phyloP scores from a whole-genome alignment of 1,140 invertebrate genomes.

The Bombus cullumanus region DNA sequence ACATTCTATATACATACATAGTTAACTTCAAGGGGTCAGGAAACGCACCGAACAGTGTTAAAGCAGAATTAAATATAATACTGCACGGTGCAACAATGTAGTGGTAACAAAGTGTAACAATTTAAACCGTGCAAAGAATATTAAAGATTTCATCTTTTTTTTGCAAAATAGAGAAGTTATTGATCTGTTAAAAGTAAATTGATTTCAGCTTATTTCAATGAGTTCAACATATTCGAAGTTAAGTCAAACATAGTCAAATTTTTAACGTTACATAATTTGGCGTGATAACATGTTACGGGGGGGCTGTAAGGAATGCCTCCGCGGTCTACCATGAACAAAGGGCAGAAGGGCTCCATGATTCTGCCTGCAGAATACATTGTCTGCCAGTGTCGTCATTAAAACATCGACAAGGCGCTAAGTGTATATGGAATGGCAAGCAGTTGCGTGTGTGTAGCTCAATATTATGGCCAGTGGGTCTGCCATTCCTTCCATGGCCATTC shows the following conservation, averaged over 20 bases:
- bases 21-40: no score
- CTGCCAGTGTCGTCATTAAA: conserved; percentile 28
- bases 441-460: conserved; percentile 14
- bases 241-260: conserved; percentile 1
- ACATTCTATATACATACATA: no score
- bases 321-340: not conserved
- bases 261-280: conserved; percentile 20
- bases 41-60: no score
- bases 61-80: no score
- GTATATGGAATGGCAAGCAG: conserved; percentile 18
- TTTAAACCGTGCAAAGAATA: no score
- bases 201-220: not conserved
- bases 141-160: not conserved
- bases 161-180: not conserved
- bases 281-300: not conserved
- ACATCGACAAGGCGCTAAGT: conserved; percentile 11
- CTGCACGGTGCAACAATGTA: no score
- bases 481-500: conserved; percentile 35
- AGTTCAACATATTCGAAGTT: not conserved
- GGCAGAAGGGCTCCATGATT: not conserved
- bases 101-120: no score
- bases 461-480: conserved; percentile 22
- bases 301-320: conserved; percentile 5
- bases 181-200: not conserved
- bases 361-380: not conserved